Evolutionary conservation across 92 coral and sea anemone species (phyloP).

Genomic region (Metridium senile): DNA sequence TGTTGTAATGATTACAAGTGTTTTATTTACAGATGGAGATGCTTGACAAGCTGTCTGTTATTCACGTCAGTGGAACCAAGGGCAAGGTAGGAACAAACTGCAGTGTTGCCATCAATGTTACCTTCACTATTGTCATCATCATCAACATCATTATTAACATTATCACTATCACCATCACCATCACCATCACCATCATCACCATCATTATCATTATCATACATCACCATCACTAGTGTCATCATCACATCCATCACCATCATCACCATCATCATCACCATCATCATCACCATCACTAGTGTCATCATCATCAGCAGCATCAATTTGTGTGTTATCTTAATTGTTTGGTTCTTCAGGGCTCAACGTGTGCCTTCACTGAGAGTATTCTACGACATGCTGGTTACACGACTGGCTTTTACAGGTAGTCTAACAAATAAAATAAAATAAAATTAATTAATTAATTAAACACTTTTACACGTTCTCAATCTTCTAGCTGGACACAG

Average conservation of each 20-base stretch:
- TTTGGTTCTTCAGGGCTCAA: slow-evolving; percentile 79
- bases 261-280: too few relatives aligned
- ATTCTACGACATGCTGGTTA: slow-evolving; percentile 72
- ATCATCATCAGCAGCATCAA: too few relatives aligned
- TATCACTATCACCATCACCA: neutral
- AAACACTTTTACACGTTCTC: too few relatives aligned
- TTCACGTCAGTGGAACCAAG: slow-evolving; percentile 97
- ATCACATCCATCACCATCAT: too few relatives aligned
- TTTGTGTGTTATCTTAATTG: too few relatives aligned
- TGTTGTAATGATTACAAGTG: too few relatives aligned
- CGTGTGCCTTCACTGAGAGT: slow-evolving; percentile 94
- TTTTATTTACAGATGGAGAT: slow-evolving; percentile 64
- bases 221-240: neutral
- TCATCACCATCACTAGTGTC: too few relatives aligned
- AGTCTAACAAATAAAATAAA: neutral
- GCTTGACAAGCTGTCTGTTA: slow-evolving; percentile 79
- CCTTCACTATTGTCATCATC: neutral
- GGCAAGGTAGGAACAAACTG: slow-evolving; percentile 70
- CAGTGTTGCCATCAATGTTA: neutral
- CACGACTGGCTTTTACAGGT: slow-evolving; percentile 96
- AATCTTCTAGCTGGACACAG: too few relatives aligned
- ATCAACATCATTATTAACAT: neutral
- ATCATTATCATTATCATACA: neutral
- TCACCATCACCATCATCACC: neutral
- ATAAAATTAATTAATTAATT: too few relatives aligned